Evolutionary conservation across 1,140 invertebrate species (phyloP).

Genomic region (Platyscapa corneri): DNA sequence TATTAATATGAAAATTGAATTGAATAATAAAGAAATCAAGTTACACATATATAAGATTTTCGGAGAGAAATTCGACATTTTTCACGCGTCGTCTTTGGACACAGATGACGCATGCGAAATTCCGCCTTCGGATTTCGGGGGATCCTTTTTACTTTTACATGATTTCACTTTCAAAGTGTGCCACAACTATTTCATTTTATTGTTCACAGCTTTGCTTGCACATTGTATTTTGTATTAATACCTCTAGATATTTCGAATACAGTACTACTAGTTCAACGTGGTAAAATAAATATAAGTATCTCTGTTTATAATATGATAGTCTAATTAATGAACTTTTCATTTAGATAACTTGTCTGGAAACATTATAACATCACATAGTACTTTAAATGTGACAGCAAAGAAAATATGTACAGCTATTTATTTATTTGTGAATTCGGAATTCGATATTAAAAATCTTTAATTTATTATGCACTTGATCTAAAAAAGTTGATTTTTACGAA

Average conservation of each 20-base stretch:
- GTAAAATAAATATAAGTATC: neutral
- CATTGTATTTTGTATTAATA: neutral
- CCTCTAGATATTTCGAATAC: neutral
- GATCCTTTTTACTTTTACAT: constrained; percentile 26
- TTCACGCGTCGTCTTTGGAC: constrained; percentile 4
- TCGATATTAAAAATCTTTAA: neutral
- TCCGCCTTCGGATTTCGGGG: constrained; percentile 16
- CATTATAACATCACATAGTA: too few species aligned
- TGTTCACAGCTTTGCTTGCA: neutral
- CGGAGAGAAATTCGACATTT: constrained; percentile 31
- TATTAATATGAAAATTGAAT: neutral
- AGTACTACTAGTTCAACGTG: neutral
- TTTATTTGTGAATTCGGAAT: neutral
- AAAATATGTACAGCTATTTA: too few species aligned
- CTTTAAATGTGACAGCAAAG: too few species aligned
- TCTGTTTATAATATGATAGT: neutral
- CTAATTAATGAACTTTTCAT: neutral
- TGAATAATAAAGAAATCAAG: neutral
- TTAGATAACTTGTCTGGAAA: neutral
- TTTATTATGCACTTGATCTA: neutral
- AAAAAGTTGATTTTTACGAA: neutral
- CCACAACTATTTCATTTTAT: constrained; percentile 23
- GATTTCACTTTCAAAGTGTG: constrained; percentile 35
- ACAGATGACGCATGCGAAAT: constrained; percentile 12
- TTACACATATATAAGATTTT: neutral